Conservation (phyloP, 30 jellyfish, hydroid and myxozoan genomes). For the Rhopilema esculentum region DNA sequence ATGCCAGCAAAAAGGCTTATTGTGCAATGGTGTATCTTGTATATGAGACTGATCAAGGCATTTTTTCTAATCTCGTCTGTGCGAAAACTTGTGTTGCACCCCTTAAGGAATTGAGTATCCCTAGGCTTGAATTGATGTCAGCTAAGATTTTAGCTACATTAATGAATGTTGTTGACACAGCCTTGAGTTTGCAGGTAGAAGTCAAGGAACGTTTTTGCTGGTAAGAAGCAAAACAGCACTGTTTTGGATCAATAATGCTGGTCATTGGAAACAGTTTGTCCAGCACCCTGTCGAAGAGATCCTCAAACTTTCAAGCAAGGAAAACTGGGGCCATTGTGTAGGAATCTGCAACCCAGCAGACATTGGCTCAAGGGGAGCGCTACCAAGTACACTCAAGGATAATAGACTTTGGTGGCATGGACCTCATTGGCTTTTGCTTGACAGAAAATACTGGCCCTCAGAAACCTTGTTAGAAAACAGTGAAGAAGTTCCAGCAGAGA, state of each 20-base stretch:
- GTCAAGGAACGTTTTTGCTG: too few species aligned
- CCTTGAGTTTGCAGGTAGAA: conserved; percentile 5
- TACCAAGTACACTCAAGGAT: background rate
- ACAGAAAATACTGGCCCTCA: conserved; percentile 2
- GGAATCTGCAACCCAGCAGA: conserved; percentile 36
- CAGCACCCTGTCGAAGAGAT: conserved; percentile 37
- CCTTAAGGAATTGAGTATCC: conserved; percentile 9
- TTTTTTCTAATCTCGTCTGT: conserved; percentile 27
- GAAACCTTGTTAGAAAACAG: background rate
- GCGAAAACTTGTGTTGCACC: conserved; percentile 27
- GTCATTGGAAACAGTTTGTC: conserved; percentile 57
- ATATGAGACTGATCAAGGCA: conserved; percentile 9
- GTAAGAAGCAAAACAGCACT: conserved; percentile 64
- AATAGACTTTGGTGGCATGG: conserved; percentile 56
- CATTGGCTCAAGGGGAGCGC: conserved; percentile 42
- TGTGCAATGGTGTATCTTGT: conserved; percentile 47
- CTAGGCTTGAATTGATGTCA: conserved; percentile 33
- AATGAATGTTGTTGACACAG: conserved; percentile 9
- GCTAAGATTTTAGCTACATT: conserved; percentile 30
- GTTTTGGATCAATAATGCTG: conserved; percentile 24
- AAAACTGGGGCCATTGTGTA: conserved; percentile 40
- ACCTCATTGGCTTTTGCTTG: conserved; percentile 24
- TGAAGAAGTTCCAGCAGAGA: background rate
- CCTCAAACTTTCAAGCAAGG: conserved; percentile 12
- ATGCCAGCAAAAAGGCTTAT: conserved; percentile 30